A percentile compares a stretch with the other conserved stretches of the same genome.
Evolutionary conservation across 2,888 invertebrate species (phyloP).

Genomic region (Caradrina kadenii): DNA sequence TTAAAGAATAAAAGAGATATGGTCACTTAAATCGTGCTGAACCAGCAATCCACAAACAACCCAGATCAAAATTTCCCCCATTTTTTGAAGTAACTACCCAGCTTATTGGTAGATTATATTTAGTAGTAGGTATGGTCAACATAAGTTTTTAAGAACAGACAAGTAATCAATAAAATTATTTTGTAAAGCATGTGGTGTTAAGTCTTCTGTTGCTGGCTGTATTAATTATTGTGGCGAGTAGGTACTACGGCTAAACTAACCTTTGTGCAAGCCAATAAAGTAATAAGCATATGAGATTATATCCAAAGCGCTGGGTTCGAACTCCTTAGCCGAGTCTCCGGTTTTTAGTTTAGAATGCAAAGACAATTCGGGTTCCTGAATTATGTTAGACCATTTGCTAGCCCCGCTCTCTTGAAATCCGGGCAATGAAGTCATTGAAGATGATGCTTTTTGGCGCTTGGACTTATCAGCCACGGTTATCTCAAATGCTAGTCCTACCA

Average conservation of each 20-base stretch:
- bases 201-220: not conserved
- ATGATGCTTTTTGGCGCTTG: slow-evolving; percentile 18
- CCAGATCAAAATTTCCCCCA: too few relatives aligned
- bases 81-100: too few relatives aligned
- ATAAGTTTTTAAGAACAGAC: too few relatives aligned
- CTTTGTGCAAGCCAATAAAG: slow-evolving; percentile 96
- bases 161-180: not conserved
- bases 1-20: not conserved
- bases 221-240: not conserved
- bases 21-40: too few relatives aligned
- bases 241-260: slow-evolving; percentile 72
- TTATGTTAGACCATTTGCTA: not conserved
- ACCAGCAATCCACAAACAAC: too few relatives aligned
- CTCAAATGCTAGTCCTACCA: slow-evolving; percentile 96
- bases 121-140: too few relatives aligned
- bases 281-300: slow-evolving; percentile 95
- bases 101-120: too few relatives aligned
- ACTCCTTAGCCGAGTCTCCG: slow-evolving; percentile 68
- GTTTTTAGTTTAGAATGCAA: not conserved
- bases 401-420: not conserved
- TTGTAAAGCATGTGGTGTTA: not conserved
- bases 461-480: slow-evolving; percentile 80
- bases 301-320: slow-evolving; percentile 89
- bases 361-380: too few relatives aligned
- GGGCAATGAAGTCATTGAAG: not conserved